Evolutionary conservation across 2,797 vertebrate species (phyloP), one percentile per base, ranked within the genome.

Genomic region (Picus viridis): DNA sequence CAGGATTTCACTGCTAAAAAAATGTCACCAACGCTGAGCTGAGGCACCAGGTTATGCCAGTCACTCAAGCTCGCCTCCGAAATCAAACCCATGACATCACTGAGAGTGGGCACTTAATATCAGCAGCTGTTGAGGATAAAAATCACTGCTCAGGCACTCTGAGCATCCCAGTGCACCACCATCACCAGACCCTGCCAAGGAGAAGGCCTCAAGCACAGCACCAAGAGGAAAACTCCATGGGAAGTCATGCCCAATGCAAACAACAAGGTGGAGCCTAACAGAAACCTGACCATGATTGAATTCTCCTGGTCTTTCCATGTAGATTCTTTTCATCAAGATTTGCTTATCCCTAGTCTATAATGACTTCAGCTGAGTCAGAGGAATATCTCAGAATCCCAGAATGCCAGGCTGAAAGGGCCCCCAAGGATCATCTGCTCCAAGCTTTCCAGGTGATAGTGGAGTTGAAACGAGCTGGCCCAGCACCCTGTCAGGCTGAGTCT

Each of bases 41-140:
- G 71, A 75, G 83, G 87, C 89, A 93, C 76, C 85, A 41, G 80
- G 57, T 89, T 92, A 92, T 59, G 80, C 80, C 83, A 88, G 83
- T 93, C 94, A 96, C 75, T 68, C 92, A 47, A 63, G 71, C 88
- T 81, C 0, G 2, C 74, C 92, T 77, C 90, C 4, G 32, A 95
- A 94, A 94, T 90, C 86, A 91, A 95, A 62, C 68, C 88, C 90
- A 71, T 95, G 92, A 96, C 86, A 91, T 96, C 95, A 96, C 49
- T 0, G 13, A 88, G 81, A 61, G 62, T 76, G 68, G 0, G 64
- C 75, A 86, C 74, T 59, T 85, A 82, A 65, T 88, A 92, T 6
- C 95, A 91, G 93, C 95, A 96, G 94, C 94, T 96, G 96, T 91
- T 85, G 90, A 92, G 94, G 86, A 94, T 87, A 87, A 93, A 94